Conservation (phyloP, 2,113 vertebrate species). For the Nothocercus julius region DNA sequence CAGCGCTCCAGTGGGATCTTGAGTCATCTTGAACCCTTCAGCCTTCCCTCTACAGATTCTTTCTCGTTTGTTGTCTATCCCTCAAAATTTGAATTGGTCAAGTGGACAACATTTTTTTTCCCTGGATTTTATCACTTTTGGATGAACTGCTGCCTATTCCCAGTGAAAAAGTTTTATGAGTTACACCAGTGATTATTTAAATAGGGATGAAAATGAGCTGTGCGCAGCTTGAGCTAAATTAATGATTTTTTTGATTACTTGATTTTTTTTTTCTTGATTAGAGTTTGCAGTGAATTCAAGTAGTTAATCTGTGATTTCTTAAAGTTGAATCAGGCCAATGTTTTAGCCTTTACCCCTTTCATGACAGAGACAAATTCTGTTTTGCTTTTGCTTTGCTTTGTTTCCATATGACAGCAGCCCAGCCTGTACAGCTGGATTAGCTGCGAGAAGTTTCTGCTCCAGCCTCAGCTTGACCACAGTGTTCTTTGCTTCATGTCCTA, state of each 20-base stretch:
- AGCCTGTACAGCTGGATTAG: not conserved
- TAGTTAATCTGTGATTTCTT: not conserved
- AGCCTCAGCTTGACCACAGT: not conserved
- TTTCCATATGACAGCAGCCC: not conserved
- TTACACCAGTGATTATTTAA: not conserved
- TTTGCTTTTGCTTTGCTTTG: not conserved
- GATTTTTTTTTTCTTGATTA: not conserved
- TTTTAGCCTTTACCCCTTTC: not conserved
- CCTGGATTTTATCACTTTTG: not conserved
- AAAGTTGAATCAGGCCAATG: not conserved
- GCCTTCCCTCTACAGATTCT: not conserved
- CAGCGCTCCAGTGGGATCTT: not conserved
- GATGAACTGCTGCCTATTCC: not conserved
- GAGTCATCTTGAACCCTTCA: constrained; percentile 7
- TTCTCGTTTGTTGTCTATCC: not conserved
- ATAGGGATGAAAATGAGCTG: not conserved
- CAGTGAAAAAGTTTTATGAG: not conserved
- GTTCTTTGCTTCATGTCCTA: not conserved
- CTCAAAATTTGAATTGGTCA: not conserved
- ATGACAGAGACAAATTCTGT: not conserved
- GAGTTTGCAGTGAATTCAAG: not conserved
- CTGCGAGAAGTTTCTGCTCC: not conserved
- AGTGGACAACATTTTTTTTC: not conserved
- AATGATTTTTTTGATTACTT: not conserved
- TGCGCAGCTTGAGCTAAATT: not conserved